A percentile compares a stretch with the other conserved stretches of the same genome.
phyloP scores from a whole-genome alignment of 2,888 invertebrate species.

The Tetanocera ferruginea region DNA sequence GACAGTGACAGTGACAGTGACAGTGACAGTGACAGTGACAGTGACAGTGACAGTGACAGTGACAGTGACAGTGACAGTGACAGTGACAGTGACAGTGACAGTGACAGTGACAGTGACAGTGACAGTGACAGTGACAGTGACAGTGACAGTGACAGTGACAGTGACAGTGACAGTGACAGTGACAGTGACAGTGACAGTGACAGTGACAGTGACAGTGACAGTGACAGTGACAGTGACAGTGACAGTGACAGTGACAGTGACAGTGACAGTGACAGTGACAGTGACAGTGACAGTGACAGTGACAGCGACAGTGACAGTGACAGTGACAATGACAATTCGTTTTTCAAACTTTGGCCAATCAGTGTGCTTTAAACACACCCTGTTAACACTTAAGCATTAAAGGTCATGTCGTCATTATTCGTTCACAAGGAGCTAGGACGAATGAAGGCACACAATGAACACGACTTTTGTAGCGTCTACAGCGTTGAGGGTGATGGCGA shows the following conservation, averaged over 20 bases:
- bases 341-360: not conserved
- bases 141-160: not conserved
- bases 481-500: not conserved
- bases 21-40: not conserved
- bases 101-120: not conserved
- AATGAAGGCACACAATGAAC: not conserved
- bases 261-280: not conserved
- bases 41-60: not conserved
- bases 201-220: not conserved
- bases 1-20: not conserved
- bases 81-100: not conserved
- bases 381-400: slow-evolving; percentile 25
- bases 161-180: not conserved
- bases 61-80: not conserved
- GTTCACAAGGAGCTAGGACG: slow-evolving; percentile 15
- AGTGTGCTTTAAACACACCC: not conserved
- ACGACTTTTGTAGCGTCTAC: not conserved
- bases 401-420: slow-evolving; percentile 45
- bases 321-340: not conserved
- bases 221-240: not conserved
- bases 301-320: not conserved
- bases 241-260: too few relatives aligned
- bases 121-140: not conserved
- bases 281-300: not conserved
- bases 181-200: not conserved